Evolutionary conservation across 2,888 invertebrate genomes (phyloP), one percentile per base, ranked within the genome.

Genomic region (Meta bourneti): DNA sequence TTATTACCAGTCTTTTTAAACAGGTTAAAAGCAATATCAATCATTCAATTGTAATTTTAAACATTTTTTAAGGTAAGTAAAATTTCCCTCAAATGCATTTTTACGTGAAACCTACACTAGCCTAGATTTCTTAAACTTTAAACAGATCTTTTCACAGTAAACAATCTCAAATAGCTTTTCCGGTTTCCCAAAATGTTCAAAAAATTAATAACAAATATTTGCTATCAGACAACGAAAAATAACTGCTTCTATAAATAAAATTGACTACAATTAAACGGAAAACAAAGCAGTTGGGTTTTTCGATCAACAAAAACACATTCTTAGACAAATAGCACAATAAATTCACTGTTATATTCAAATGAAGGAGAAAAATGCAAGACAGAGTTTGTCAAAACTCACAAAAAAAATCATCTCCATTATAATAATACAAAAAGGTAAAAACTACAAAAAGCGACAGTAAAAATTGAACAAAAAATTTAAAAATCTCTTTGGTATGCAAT

Each of bases 401-500:
- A 61, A 61, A 61, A 84, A 84, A 70, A 49, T 78, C 72, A 72
- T 86, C 71, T 49, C 78, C 70, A 51, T 79, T 51, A 52, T 78
- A 79, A 90, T 84, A 84, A 90, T 85, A 90, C 90, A 91, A 87
- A 87, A 72, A 70, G 78, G 82, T 87, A 91, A 91, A 91, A 87
- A 91, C 75, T 86, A 91, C 81, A 86, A 86, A 86, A 91, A 90
- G 80, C 81, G 84, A 77, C 75, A 79, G 80, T 91, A 91, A 86
- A 91, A 84, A 85, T 80, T 81, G 82, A 91, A 91, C 90, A 91
- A 91, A 34, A 81, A 81, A 70, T 82, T 87, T 34, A 86, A 91
- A 90, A 91, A 91, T 91, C 91, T 91, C 91, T 91, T 91, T 91
- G 91, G 91, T 91, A 91, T 91, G 87, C 83, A 72, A 77, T 78